Conservation (phyloP, 2,888 invertebrate species). For the Teinopalpus imperialis region DNA sequence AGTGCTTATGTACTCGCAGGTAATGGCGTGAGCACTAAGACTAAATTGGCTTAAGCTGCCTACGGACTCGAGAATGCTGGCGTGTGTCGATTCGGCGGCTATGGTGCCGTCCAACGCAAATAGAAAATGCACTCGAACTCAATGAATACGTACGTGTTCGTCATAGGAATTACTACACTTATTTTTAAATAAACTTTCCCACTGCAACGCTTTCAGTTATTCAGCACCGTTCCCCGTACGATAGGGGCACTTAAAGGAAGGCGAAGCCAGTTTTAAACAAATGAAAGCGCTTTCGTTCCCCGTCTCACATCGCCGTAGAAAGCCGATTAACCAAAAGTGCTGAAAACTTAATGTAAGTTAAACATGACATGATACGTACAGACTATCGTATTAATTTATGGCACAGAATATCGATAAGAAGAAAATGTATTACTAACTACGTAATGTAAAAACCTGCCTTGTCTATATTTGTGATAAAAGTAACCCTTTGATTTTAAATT, state of each 20-base stretch:
- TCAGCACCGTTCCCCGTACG: slow-evolving; percentile 62
- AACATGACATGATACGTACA: slow-evolving; percentile 43
- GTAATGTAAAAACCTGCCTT: slow-evolving; percentile 10
- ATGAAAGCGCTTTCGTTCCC: slow-evolving; percentile 71
- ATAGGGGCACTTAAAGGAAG: slow-evolving; percentile 71
- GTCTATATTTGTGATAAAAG: slow-evolving; percentile 8
- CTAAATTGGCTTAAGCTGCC: slow-evolving; percentile 72
- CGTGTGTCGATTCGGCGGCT: slow-evolving; percentile 33
- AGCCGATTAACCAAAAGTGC: slow-evolving; percentile 70
- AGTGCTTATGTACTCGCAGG: slow-evolving; percentile 36
- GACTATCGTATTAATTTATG: slow-evolving; percentile 5
- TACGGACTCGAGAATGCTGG: slow-evolving; percentile 50
- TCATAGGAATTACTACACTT: slow-evolving; percentile 73
- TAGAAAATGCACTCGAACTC: slow-evolving; percentile 58
- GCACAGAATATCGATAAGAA: slow-evolving; percentile 3
- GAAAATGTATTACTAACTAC: slow-evolving; percentile 14
- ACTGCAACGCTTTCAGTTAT: slow-evolving; percentile 74
- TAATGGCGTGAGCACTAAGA: slow-evolving; percentile 46
- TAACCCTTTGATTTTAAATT: slow-evolving; percentile 19
- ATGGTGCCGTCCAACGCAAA: slow-evolving; percentile 50
- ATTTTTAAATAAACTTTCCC: slow-evolving; percentile 76
- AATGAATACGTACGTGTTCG: slow-evolving; percentile 64
- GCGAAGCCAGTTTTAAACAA: slow-evolving; percentile 73
- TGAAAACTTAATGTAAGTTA: slow-evolving; percentile 67
- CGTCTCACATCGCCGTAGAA: slow-evolving; percentile 52